Evolutionary conservation across 2,888 invertebrate species (phyloP).

Genomic region (Thymelicus acteon): DNA sequence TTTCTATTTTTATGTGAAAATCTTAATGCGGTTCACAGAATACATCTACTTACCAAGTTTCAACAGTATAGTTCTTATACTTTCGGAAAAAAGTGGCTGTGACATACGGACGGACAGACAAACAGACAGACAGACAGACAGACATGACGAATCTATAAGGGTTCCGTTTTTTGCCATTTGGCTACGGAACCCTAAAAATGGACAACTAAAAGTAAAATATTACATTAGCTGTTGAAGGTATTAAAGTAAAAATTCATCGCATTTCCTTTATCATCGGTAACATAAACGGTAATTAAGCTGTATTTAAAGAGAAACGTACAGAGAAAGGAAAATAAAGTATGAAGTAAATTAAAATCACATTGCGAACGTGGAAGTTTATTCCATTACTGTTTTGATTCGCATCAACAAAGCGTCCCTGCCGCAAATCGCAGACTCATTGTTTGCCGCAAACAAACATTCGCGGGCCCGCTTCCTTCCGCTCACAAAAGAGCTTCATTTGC

Average conservation of each 20-base stretch:
- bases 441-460: constrained; percentile 77
- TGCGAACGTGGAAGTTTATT: constrained; percentile 35
- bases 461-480: constrained; percentile 68
- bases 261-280: constrained; percentile 1
- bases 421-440: constrained; percentile 82
- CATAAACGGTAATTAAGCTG: constrained; percentile 1
- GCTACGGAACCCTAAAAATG: too few relatives aligned
- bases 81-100: too few relatives aligned
- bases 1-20: too few relatives aligned
- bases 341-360: constrained; percentile 37
- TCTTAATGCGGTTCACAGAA: too few relatives aligned
- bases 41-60: too few relatives aligned
- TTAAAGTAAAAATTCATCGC: neutral
- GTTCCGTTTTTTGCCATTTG: too few relatives aligned
- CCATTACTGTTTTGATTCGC: constrained; percentile 64
- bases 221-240: too few relatives aligned
- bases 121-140: too few relatives aligned
- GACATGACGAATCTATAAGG: too few relatives aligned
- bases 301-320: constrained; percentile 2
- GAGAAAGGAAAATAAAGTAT: constrained; percentile 18
- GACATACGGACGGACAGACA: too few relatives aligned
- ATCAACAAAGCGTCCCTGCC: constrained; percentile 73
- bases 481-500: constrained; percentile 78
- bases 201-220: too few relatives aligned
- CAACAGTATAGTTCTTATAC: too few relatives aligned